Conservation (phyloP, 2,113 vertebrate species). For the Phylloscopus trochiloides region DNA sequence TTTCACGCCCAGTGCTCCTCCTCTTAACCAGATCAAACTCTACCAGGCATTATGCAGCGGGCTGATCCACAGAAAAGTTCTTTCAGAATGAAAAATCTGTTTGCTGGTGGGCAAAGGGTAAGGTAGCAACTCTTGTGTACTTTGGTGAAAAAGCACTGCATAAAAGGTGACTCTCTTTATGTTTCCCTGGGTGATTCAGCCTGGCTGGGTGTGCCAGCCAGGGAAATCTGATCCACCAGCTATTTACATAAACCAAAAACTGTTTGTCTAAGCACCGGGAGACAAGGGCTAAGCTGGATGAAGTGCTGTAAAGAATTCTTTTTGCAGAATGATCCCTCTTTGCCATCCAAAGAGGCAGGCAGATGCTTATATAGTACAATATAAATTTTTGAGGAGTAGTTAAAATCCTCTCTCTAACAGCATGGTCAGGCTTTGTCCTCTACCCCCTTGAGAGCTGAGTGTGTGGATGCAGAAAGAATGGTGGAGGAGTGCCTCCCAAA, state of each 20-base stretch:
- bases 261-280: constrained; percentile 63
- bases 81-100: constrained; percentile 28
- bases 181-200: constrained; percentile 43
- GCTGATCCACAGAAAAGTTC: background rate
- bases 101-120: constrained; percentile 5
- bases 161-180: constrained; percentile 4
- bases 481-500: background rate
- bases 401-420: background rate
- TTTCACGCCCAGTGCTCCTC: background rate
- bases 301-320: constrained; percentile 39
- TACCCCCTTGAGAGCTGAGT: background rate
- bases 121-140: background rate
- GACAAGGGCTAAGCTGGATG: constrained; percentile 30
- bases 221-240: constrained; percentile 57
- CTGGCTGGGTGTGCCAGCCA: constrained; percentile 48
- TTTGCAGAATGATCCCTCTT: background rate
- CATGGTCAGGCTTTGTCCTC: background rate
- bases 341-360: background rate
- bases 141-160: background rate
- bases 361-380: background rate
- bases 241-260: constrained; percentile 66
- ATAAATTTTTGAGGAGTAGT: background rate
- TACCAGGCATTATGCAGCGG: background rate
- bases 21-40: background rate
- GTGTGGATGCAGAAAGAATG: background rate